Conservation (phyloP, 2,888 invertebrate species). For the Dichetophora obliterata region DNA sequence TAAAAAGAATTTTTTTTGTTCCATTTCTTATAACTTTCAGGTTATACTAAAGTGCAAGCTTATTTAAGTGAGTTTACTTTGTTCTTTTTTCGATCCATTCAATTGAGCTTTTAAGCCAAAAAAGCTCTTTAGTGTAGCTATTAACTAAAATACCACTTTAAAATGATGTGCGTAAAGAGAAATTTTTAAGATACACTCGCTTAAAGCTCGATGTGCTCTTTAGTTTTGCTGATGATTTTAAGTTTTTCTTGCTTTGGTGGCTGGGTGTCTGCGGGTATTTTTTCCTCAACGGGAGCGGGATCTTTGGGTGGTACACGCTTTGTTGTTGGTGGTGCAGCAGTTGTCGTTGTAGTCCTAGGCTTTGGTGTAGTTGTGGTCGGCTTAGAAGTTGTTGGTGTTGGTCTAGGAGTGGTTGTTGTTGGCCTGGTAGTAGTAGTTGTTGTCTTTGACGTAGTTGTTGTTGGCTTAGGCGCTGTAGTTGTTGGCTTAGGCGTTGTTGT, state of each 20-base stretch:
- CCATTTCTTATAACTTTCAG: too few relatives aligned
- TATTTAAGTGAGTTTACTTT: too few relatives aligned
- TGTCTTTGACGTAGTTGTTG: conserved; percentile 52
- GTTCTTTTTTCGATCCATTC: too few relatives aligned
- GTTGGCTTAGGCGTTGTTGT: conserved; percentile 48
- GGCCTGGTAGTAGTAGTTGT: conserved; percentile 53
- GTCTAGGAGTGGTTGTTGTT: conserved; percentile 50
- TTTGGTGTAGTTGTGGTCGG: conserved; percentile 41
- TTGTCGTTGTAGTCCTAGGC: conserved; percentile 42
- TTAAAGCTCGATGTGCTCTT: conserved; percentile 68
- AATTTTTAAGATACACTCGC: not conserved
- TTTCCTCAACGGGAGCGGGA: conserved; percentile 72
- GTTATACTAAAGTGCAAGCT: too few relatives aligned
- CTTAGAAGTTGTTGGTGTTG: conserved; percentile 47
- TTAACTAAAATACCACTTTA: too few relatives aligned
- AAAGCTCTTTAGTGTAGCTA: too few relatives aligned
- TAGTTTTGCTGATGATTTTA: conserved; percentile 75
- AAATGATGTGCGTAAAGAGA: not conserved
- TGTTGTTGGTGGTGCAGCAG: conserved; percentile 48
- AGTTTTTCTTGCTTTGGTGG: conserved; percentile 73
- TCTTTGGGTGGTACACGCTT: conserved; percentile 61
- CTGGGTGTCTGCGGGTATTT: conserved; percentile 72
- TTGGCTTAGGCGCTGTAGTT: conserved; percentile 52
- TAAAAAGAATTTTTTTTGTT: too few relatives aligned
- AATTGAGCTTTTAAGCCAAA: too few relatives aligned